A percentile compares a stretch with the other conserved stretches of the same genome.
Evolutionary conservation across 2,888 invertebrate species (phyloP).

Genomic region (Tinea pellionella): DNA sequence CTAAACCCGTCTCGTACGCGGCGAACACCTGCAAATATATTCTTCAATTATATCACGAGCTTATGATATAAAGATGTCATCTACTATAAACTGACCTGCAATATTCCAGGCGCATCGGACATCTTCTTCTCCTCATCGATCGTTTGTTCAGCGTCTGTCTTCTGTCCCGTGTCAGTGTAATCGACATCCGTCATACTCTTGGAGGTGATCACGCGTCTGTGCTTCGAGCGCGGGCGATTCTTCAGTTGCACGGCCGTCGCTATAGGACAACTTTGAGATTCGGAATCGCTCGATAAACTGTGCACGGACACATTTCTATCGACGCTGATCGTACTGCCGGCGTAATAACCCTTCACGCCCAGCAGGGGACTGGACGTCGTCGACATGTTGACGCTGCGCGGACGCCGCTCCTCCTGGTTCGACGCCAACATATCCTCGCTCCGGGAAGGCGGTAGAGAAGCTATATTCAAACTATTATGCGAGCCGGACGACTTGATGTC

Average conservation of each 20-base stretch:
- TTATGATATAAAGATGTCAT: no score
- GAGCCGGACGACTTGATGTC: conserved; percentile 52
- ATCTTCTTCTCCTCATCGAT: conserved; percentile 28
- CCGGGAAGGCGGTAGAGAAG: conserved; percentile 77
- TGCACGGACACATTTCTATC: conserved; percentile 75
- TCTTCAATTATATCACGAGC: conserved; percentile 23
- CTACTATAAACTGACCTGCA: conserved; percentile 73
- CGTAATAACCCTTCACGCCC: conserved; percentile 70
- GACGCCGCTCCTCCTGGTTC: conserved; percentile 62
- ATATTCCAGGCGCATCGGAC: conserved; percentile 65
- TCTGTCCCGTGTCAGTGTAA: conserved; percentile 55
- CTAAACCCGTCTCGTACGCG: conserved; percentile 95
- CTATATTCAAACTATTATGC: conserved; percentile 49
- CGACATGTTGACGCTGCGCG: conserved; percentile 68
- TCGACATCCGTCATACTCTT: conserved; percentile 72
- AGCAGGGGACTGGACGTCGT: conserved; percentile 78
- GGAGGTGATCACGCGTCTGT: conserved; percentile 58
- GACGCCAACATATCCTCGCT: conserved; percentile 81
- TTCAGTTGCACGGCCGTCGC: conserved; percentile 62
- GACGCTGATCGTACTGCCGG: conserved; percentile 73
- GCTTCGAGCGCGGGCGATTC: conserved; percentile 61
- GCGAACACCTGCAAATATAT: conserved; percentile 83
- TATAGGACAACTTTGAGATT: conserved; percentile 67
- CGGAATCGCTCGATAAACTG: conserved; percentile 75
- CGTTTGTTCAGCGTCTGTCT: conserved; percentile 23